These are phyloP conservation scores for Amphibalanus amphitrite DNA, from an alignment of 1,140 invertebrate species.

Conservation along the genomic window DNA sequence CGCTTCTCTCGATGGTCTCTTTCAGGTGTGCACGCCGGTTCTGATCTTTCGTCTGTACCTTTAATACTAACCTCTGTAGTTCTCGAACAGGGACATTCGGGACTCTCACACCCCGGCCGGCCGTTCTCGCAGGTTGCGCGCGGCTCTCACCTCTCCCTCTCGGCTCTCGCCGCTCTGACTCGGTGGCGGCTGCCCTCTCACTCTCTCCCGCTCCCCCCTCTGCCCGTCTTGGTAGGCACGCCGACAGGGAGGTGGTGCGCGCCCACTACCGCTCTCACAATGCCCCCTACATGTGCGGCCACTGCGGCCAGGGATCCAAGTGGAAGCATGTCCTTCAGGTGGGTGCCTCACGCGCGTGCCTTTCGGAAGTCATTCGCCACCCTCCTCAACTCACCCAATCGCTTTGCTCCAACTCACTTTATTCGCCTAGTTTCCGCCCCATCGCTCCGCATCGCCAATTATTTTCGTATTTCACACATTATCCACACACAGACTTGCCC, in stretches of 20 bases:
- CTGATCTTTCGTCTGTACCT: neutral
- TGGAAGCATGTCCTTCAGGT: neutral
- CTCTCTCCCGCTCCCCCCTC: too few species aligned
- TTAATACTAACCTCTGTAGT: too few species aligned
- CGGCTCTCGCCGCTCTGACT: neutral
- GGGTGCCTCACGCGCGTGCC: neutral
- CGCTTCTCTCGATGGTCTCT: neutral
- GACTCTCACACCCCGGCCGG: too few species aligned
- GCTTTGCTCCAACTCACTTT: too few species aligned
- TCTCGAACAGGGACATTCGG: too few species aligned
- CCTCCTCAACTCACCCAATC: too few species aligned
- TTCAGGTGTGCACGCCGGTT: neutral
- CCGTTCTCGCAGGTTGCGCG: neutral
- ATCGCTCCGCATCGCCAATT: too few species aligned
- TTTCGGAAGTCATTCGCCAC: too few species aligned
- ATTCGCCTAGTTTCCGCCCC: too few species aligned
- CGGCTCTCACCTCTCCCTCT: neutral
- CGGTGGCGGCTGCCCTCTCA: too few species aligned
- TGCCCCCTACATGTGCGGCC: neutral
- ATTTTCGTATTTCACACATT: too few species aligned
- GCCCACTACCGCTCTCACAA: slow-evolving; percentile 26
- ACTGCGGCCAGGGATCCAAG: neutral
- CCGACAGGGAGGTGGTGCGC: slow-evolving; percentile 42
- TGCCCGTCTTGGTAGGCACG: slow-evolving; percentile 29
- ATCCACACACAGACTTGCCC: too few species aligned